Evolutionary conservation across 2,113 vertebrate genomes (phyloP).

Genomic region (Benitochromis conjunctus): DNA sequence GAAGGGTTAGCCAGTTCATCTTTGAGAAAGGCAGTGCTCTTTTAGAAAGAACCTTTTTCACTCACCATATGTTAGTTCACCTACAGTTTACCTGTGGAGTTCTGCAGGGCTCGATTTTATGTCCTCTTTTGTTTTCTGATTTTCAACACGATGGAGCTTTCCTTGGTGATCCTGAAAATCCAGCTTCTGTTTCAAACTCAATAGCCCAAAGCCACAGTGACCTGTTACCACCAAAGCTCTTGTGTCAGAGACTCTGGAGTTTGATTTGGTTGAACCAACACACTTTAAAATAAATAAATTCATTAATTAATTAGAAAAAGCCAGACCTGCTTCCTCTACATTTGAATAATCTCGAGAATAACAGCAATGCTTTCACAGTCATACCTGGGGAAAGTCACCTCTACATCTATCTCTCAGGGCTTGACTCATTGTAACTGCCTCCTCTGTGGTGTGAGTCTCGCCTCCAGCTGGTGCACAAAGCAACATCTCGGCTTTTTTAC

Average conservation of each 20-base stretch:
- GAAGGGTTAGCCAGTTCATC: neutral
- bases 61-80: neutral
- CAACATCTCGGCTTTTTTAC: neutral
- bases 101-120: neutral
- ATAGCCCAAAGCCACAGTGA: neutral
- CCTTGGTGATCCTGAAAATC: neutral
- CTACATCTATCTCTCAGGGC: neutral
- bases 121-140: neutral
- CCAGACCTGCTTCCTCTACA: neutral
- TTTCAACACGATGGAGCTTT: neutral
- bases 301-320: neutral
- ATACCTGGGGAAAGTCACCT: neutral
- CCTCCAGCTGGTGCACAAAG: neutral
- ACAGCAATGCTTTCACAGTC: neutral
- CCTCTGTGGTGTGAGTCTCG: neutral
- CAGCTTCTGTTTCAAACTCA: neutral
- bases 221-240: neutral
- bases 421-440: neutral
- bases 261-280: neutral
- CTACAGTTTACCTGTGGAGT: neutral
- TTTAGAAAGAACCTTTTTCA: neutral
- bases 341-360: neutral
- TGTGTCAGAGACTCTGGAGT: neutral
- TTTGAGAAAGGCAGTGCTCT: neutral
- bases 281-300: neutral